Evolutionary conservation across 1,140 invertebrate genomes (phyloP).

Genomic region (Monochamus saltuarius): DNA sequence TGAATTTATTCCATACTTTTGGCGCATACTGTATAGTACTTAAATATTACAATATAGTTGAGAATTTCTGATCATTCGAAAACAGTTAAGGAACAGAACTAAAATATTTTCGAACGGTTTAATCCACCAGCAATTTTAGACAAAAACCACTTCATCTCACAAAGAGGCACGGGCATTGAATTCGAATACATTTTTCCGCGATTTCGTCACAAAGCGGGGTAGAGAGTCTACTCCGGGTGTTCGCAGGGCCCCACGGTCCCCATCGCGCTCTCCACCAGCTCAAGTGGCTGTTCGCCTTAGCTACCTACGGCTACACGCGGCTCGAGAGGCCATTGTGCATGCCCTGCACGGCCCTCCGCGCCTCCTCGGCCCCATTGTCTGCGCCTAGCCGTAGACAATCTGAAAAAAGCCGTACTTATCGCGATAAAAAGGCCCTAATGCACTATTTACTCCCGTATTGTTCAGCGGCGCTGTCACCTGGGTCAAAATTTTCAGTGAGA

Average conservation of each 20-base stretch:
- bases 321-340: constrained; percentile 13
- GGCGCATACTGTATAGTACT: too few relatives aligned
- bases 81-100: too few relatives aligned
- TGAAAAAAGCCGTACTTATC: constrained; percentile 19
- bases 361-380: constrained; percentile 8
- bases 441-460: constrained; percentile 19
- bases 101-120: too few relatives aligned
- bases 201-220: neutral
- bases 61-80: too few relatives aligned
- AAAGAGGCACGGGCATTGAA: too few relatives aligned
- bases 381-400: too few relatives aligned
- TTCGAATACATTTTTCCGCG: too few relatives aligned
- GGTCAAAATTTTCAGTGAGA: neutral
- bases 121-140: too few relatives aligned
- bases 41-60: too few relatives aligned
- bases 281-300: neutral
- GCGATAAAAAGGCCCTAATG: constrained; percentile 20
- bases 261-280: neutral
- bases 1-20: too few relatives aligned
- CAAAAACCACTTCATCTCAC: too few relatives aligned
- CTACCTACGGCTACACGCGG: constrained; percentile 11
- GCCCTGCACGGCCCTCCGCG: neutral
- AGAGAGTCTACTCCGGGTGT: neutral
- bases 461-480: constrained; percentile 15
- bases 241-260: neutral